A percentile compares a stretch with the other conserved stretches of the same genome.
Conservation (phyloP, 2,797 vertebrate genomes). For the Eidolon dupreanum region DNA sequence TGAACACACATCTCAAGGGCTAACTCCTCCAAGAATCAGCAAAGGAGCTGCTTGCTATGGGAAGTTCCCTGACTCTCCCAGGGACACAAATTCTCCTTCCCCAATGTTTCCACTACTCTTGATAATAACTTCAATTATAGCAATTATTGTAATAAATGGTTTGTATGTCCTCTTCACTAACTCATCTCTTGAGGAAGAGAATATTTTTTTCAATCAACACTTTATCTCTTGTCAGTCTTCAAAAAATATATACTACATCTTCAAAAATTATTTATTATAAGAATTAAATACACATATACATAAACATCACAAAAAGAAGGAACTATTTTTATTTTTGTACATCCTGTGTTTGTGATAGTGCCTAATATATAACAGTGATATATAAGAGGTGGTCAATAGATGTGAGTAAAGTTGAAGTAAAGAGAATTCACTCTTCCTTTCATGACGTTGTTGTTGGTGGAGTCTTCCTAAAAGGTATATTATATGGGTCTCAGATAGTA, state of each 20-base stretch:
- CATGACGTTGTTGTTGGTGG: not conserved
- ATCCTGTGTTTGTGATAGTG: not conserved
- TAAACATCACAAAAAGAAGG: not conserved
- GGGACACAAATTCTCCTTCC: not conserved
- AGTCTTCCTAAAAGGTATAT: not conserved
- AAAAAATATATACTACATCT: not conserved
- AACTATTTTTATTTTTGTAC: not conserved
- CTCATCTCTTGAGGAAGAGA: not conserved
- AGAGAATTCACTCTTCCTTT: not conserved
- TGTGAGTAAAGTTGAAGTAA: no score
- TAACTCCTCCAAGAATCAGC: not conserved
- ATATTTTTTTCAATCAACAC: not conserved
- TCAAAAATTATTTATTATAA: not conserved
- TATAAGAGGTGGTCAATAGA: not conserved
- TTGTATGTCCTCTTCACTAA: not conserved
- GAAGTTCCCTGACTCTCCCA: not conserved
- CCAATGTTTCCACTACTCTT: not conserved
- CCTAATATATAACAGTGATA: not conserved
- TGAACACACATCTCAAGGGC: not conserved
- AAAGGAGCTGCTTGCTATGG: not conserved
- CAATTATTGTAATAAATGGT: not conserved
- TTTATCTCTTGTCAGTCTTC: not conserved
- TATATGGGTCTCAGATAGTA: not conserved
- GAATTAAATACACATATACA: not conserved
- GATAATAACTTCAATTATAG: not conserved